phyloP scores from a whole-genome alignment of 2,113 vertebrate genomes.

The Triplophysa tibetana region DNA sequence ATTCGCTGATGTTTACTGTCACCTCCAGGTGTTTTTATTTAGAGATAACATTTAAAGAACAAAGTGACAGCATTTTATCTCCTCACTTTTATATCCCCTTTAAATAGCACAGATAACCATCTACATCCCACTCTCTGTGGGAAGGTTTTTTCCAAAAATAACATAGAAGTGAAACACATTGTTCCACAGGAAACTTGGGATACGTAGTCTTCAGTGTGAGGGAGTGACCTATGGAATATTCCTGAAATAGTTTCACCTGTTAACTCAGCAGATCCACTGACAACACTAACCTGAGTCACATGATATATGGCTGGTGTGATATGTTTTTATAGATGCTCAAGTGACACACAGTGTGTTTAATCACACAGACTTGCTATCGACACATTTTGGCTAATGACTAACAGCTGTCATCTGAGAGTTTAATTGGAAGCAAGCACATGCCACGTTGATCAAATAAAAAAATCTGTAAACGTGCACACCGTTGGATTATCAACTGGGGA shows the following conservation, averaged over 20 bases:
- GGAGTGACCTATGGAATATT: conserved; percentile 13
- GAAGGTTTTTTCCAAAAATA: not conserved
- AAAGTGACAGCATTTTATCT: not conserved
- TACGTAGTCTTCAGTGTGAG: conserved; percentile 4
- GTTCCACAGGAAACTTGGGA: conserved; percentile 40
- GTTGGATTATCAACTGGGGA: not conserved
- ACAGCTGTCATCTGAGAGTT: not conserved
- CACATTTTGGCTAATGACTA: not conserved
- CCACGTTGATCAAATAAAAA: too few relatives aligned
- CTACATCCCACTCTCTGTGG: not conserved
- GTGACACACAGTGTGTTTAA: not conserved
- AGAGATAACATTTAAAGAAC: not conserved
- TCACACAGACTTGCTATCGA: not conserved
- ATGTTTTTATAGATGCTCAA: not conserved
- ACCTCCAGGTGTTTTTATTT: conserved; percentile 33
- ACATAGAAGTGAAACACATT: conserved; percentile 15
- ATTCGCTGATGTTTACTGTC: not conserved
- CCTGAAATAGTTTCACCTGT: not conserved
- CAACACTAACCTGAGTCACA: conserved; percentile 1
- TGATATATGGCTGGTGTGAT: conserved; percentile 3
- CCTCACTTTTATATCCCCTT: conserved; percentile 1
- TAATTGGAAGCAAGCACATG: not conserved
- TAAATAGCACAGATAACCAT: conserved; percentile 32
- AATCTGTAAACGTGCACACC: not conserved
- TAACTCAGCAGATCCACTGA: not conserved